Base-by-base conservation (phyloP, 2,113 vertebrate species). In the Chaetodon trifascialis region DNA sequence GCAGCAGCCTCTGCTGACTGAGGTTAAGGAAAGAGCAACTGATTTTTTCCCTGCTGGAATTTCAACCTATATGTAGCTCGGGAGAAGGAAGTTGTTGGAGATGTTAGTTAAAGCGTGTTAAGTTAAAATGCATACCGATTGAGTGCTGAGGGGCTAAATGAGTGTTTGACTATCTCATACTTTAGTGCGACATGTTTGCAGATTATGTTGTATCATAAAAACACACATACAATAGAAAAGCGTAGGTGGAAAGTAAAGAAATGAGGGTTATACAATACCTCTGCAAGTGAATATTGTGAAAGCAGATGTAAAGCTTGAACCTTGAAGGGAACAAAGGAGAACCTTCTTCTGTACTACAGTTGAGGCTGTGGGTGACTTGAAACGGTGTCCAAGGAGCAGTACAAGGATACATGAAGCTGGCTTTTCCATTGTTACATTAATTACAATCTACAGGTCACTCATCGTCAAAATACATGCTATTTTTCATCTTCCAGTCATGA, bases 1-100 rank as follows among this genome's bases (percentile, higher is more conserved):
- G 5, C 51, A 70, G 81, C 73, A 76, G 86, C 64, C 69, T 71
- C 60, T 72, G 67, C 72, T 85, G 85, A 85, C 62, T 7, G 76
- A 34, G 89, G 88, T 92, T 87, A 89, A 65, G 11, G 55, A 80
- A 84, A 73, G 65, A 85, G 59, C 72, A 80, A 60, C 46, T 23
- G 67, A 60, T 80, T 89, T 86, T 82, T 66, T 71, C 46, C 30
- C 56, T 11, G 14, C 54, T 83, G 51, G 89, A 86, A 65, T 73
- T 71, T 83, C 30, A 51, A 36, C 38, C 4, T 16, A 30, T 30
- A n/a, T n/a, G n/a, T 40, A 11, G 52, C 40, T 69, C 46, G 65
- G 9, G n/a, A 62, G 34, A 25, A 62, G 34, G 47, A 49, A 62
- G 36, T 4, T 62, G 52, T 64, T 60, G 17, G 46, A 74, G 42